phyloP scores from a whole-genome alignment of 2,888 invertebrate genomes.

The Rhagium mordax region DNA sequence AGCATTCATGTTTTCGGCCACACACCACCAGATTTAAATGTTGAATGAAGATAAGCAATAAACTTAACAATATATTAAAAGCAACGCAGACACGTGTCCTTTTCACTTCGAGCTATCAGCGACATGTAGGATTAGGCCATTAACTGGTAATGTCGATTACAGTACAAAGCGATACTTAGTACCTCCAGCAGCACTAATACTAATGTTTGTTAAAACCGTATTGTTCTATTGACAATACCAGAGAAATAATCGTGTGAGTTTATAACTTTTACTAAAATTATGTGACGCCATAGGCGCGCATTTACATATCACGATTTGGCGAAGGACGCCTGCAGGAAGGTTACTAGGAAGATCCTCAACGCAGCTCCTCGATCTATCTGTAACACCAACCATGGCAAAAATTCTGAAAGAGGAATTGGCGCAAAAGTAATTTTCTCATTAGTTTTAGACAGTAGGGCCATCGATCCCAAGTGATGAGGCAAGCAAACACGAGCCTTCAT shows the following conservation, averaged over 20 bases:
- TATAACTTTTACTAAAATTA: neutral
- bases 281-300: neutral
- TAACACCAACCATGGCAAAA: too few species aligned
- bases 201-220: neutral
- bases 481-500: too few species aligned
- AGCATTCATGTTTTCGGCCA: slow-evolving; percentile 19
- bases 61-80: slow-evolving; percentile 7
- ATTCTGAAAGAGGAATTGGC: too few species aligned
- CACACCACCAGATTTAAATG: slow-evolving; percentile 4
- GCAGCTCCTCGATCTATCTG: too few species aligned
- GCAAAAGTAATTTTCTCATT: too few species aligned
- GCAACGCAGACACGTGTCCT: slow-evolving; percentile 2
- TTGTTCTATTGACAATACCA: neutral
- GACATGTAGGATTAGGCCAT: neutral
- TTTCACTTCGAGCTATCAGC: neutral
- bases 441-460: too few species aligned
- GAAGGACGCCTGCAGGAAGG: neutral
- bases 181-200: too few species aligned
- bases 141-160: neutral
- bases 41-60: slow-evolving; percentile 7
- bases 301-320: neutral
- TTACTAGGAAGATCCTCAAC: neutral
- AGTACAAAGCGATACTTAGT: neutral
- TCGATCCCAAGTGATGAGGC: too few species aligned
- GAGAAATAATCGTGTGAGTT: neutral